Percentiles rank a stretch among this genome's conserved stretches.
phyloP scores from a whole-genome alignment of 2,888 invertebrate species.

The Coelogynopora nodosa region DNA sequence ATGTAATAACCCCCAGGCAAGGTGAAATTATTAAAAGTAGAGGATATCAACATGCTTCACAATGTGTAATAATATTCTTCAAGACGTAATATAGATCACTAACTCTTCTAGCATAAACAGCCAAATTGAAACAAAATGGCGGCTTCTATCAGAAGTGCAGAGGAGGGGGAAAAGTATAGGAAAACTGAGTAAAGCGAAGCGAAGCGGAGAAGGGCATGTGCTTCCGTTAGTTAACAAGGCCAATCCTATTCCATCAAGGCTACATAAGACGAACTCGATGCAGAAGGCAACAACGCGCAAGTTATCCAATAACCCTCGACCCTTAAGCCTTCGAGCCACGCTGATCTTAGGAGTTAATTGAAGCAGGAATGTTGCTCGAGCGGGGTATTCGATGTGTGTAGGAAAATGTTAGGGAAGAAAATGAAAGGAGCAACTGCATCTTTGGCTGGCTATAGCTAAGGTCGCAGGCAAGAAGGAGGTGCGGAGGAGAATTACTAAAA shows the following conservation, averaged over 20 bases:
- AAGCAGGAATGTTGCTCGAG: constrained; percentile 2
- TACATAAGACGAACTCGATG: not conserved
- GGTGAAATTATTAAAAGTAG: too few species aligned
- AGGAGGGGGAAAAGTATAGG: too few species aligned
- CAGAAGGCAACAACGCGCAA: not conserved
- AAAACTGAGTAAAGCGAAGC: not conserved
- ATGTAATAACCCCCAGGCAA: too few species aligned
- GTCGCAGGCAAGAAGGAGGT: too few species aligned
- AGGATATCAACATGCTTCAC: too few species aligned
- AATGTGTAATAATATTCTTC: too few species aligned
- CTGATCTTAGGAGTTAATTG: constrained; percentile 22
- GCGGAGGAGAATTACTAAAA: not conserved
- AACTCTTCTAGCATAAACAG: too few species aligned
- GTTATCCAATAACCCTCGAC: constrained; percentile 6
- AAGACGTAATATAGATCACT: too few species aligned
- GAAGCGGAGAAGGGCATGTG: not conserved
- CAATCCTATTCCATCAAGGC: constrained; percentile 15
- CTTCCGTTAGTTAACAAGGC: not conserved
- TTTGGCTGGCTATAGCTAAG: too few species aligned
- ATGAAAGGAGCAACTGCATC: not conserved
- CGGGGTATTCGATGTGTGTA: not conserved
- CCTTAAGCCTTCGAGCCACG: constrained; percentile 25
- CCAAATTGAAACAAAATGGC: too few species aligned
- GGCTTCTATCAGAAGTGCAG: too few species aligned
- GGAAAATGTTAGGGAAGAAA: not conserved